Conservation (phyloP, 2,797 vertebrate species). For the Lepilemur septentrionalis region DNA sequence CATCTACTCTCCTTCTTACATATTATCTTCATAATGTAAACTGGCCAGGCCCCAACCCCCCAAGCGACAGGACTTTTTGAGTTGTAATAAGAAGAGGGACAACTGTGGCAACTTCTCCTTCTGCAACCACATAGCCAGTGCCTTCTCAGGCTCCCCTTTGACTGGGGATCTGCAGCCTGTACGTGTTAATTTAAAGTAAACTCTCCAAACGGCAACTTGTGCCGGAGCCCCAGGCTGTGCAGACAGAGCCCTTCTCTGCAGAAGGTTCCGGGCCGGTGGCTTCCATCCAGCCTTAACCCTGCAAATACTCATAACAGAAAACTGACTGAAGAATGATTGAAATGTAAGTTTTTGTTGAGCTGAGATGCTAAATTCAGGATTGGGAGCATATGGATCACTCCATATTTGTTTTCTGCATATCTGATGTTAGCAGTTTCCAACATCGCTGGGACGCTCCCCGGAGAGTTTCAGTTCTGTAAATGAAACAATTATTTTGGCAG, state of each 20-base stretch:
- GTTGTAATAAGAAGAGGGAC: constrained; percentile 55
- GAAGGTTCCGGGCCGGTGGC: constrained; percentile 28
- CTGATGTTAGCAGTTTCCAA: constrained; percentile 78
- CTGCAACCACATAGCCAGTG: constrained; percentile 33
- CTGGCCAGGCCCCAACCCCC: neutral
- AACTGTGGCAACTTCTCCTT: constrained; percentile 65
- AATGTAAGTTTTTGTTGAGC: constrained; percentile 73
- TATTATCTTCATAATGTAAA: constrained; percentile 62
- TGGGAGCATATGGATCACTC: constrained; percentile 70
- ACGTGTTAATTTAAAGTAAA: constrained; percentile 56
- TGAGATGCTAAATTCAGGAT: constrained; percentile 75
- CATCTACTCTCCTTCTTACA: neutral
- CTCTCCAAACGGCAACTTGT: neutral
- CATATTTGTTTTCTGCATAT: constrained; percentile 79
- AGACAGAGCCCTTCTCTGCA: neutral
- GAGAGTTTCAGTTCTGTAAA: constrained; percentile 79
- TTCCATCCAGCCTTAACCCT: constrained; percentile 47
- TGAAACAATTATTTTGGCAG: constrained; percentile 81
- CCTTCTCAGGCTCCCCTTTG: constrained; percentile 65
- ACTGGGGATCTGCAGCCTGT: neutral
- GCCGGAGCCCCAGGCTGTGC: neutral
- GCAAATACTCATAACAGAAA: constrained; percentile 37
- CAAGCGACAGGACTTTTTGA: neutral
- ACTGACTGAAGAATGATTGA: constrained; percentile 69
- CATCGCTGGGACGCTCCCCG: constrained; percentile 71